Conservation (phyloP, 2,113 vertebrate species). For the Mormyrus iriodes region DNA sequence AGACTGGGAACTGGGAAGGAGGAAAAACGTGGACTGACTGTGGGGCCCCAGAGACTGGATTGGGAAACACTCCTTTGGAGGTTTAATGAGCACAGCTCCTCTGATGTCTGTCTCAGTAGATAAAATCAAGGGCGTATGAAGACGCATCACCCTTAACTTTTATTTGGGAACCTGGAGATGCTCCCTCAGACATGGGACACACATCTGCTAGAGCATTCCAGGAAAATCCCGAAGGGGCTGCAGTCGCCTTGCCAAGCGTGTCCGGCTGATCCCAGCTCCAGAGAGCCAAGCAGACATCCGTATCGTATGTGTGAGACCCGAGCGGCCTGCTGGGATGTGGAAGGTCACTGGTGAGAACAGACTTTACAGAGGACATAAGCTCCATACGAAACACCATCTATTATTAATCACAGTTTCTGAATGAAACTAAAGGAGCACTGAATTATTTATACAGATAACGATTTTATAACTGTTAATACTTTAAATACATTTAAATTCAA, state of each 20-base stretch:
- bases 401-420: conserved; percentile 17
- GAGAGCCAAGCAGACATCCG: background rate
- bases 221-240: background rate
- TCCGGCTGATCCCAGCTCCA: background rate
- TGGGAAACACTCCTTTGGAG: background rate
- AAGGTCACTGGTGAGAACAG: background rate
- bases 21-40: no score
- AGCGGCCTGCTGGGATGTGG: background rate
- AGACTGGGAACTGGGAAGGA: no score
- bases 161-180: background rate
- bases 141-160: background rate
- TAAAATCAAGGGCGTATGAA: background rate
- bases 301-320: background rate
- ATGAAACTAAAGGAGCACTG: background rate
- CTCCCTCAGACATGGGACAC: background rate
- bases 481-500: conserved; percentile 3
- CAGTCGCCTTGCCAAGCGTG: background rate
- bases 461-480: conserved; percentile 6
- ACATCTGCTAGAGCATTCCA: background rate
- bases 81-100: background rate
- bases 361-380: conserved; percentile 18
- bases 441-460: conserved; percentile 20
- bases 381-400: background rate
- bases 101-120: background rate
- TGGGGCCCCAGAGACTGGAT: no score